A percentile compares a stretch with the other conserved stretches of the same genome.
Conservation (phyloP, 2,888 invertebrate genomes). For the Zonitis immaculata region DNA sequence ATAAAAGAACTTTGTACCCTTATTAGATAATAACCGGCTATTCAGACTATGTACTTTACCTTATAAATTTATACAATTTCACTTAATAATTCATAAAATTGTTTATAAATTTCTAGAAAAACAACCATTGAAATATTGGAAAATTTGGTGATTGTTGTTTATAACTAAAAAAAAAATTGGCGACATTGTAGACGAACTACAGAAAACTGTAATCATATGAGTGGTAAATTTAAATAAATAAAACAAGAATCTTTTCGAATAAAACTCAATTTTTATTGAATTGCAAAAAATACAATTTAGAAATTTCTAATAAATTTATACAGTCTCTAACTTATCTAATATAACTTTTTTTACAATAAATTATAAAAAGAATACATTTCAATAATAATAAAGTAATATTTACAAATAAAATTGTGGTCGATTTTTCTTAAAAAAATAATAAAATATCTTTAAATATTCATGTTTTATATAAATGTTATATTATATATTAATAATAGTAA, state of each 20-base stretch:
- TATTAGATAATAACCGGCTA: background rate
- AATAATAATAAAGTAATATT: constrained; percentile 2
- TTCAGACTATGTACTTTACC: background rate
- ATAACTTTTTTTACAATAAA: constrained; percentile 1
- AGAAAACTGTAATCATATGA: too few relatives aligned
- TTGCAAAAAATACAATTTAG: constrained; percentile 5
- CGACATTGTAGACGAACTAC: too few relatives aligned
- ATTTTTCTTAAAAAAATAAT: background rate
- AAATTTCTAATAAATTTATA: constrained; percentile 5
- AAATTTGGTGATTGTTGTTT: too few relatives aligned
- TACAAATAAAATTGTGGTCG: constrained; percentile 2
- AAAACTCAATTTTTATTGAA: constrained; percentile 1
- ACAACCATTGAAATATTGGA: background rate
- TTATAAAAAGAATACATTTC: background rate
- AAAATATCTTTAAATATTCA: background rate
- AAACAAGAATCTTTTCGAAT: too few relatives aligned
- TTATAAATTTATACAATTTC: background rate
- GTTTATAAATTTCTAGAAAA: background rate
- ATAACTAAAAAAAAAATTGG: too few relatives aligned
- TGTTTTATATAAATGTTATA: background rate
- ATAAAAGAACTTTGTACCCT: background rate
- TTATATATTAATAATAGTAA: background rate
- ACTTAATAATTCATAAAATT: background rate
- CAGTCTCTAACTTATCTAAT: constrained; percentile 4
- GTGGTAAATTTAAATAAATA: too few relatives aligned